Conservation (phyloP, 2,797 vertebrate genomes). For the Oreortyx pictus region DNA sequence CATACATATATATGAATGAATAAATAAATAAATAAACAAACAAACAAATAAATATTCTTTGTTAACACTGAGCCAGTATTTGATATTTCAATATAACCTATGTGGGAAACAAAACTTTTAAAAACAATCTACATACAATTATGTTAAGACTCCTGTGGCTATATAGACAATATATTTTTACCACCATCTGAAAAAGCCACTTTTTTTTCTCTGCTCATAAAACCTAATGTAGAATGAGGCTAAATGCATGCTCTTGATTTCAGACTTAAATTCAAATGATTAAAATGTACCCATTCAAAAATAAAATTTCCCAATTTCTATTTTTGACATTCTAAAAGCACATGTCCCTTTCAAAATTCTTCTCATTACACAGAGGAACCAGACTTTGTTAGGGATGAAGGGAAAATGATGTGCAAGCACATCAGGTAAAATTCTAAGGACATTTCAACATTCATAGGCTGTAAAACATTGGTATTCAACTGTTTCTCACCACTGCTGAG, state of each 20-base stretch:
- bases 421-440: neutral
- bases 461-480: neutral
- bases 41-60: neutral
- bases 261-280: neutral
- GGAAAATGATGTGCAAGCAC: neutral
- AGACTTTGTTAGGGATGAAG: neutral
- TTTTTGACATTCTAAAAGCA: constrained; percentile 3
- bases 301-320: neutral
- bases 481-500: neutral
- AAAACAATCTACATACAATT: neutral
- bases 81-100: neutral
- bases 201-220: neutral
- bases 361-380: neutral
- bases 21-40: too few relatives aligned
- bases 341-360: neutral
- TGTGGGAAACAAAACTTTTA: neutral
- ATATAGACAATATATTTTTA: neutral
- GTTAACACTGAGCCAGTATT: neutral
- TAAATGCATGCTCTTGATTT: neutral
- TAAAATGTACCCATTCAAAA: neutral
- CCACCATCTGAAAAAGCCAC: neutral
- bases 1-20: too few relatives aligned
- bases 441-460: neutral
- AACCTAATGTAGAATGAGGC: neutral
- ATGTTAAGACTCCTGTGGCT: neutral